Percentiles rank a stretch among this genome's conserved stretches.
phyloP scores from a whole-genome alignment of 2,888 invertebrate species.

The Eupithecia inturbata region DNA sequence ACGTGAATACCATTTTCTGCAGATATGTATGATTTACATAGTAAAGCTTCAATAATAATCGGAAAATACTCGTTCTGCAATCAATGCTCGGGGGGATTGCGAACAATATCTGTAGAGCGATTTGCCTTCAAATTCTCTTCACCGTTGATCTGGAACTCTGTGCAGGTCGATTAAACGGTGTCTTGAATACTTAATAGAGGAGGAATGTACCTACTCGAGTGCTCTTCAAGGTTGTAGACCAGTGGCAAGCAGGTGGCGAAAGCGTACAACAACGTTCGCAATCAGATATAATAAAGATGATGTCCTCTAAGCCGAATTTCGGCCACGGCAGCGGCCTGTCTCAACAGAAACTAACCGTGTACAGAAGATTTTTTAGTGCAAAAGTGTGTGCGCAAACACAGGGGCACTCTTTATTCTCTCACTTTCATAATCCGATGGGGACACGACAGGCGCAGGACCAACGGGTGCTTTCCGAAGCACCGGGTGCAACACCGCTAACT shows the following conservation, averaged over 20 bases:
- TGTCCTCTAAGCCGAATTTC: neutral
- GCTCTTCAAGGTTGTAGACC: constrained; percentile 49
- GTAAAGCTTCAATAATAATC: constrained; percentile 52
- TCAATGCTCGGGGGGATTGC: constrained; percentile 54
- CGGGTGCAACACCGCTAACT: neutral
- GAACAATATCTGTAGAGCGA: constrained; percentile 63
- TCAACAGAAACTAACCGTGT: neutral
- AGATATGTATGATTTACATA: constrained; percentile 47
- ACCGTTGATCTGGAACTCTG: constrained; percentile 61
- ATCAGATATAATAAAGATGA: neutral
- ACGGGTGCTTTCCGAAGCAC: neutral
- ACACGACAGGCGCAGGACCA: neutral
- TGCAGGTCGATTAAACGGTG: constrained; percentile 77
- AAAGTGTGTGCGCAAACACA: too few relatives aligned
- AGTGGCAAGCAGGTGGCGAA: constrained; percentile 2
- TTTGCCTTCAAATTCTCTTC: constrained; percentile 67
- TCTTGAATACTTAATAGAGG: constrained; percentile 80
- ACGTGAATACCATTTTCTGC: constrained; percentile 26
- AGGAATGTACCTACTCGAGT: constrained; percentile 58
- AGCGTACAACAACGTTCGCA: neutral
- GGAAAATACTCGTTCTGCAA: constrained; percentile 55
- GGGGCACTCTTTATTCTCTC: too few relatives aligned
- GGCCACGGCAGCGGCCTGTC: neutral
- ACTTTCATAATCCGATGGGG: too few relatives aligned
- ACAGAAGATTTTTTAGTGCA: too few relatives aligned